phyloP scores from a whole-genome alignment of 2,888 invertebrate species.

The Sinohyriopsis cumingii region DNA sequence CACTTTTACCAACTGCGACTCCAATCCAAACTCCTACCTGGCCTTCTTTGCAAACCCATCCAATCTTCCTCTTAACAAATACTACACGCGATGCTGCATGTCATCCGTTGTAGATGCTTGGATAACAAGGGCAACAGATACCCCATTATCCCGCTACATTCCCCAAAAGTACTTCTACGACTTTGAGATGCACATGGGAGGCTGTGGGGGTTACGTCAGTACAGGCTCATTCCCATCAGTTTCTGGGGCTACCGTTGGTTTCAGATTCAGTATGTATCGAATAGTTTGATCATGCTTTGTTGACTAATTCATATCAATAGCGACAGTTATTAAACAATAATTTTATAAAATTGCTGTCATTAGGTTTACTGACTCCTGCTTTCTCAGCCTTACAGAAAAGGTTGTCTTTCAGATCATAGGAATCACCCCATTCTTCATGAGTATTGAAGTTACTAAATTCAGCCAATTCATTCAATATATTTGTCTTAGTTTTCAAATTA shows the following conservation, averaged over 20 bases:
- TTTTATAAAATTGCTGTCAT: too few relatives aligned
- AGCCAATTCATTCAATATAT: too few relatives aligned
- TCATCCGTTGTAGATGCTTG: background rate
- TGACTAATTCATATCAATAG: background rate
- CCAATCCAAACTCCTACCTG: constrained; percentile 6
- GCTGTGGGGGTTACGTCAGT: too few relatives aligned
- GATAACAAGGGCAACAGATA: background rate
- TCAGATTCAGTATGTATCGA: constrained; percentile 1
- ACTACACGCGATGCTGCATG: constrained; percentile 2
- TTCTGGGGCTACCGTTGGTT: constrained; percentile 2
- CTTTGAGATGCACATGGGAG: constrained; percentile 12
- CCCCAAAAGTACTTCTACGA: constrained; percentile 5
- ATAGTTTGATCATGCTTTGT: background rate
- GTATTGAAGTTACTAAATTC: too few relatives aligned
- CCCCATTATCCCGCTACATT: background rate
- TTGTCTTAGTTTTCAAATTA: too few relatives aligned
- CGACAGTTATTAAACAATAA: too few relatives aligned
- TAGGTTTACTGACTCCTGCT: too few relatives aligned
- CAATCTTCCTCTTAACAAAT: background rate
- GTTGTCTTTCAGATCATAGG: too few relatives aligned
- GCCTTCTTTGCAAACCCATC: constrained; percentile 1
- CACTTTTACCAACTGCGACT: constrained; percentile 6
- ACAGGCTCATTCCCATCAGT: background rate
- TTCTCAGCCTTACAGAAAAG: too few relatives aligned
- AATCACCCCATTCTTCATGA: too few relatives aligned